Evolutionary conservation across 2,113 vertebrate genomes (phyloP), one percentile per base, ranked within the genome.

Genomic region (Cebus imitator): DNA sequence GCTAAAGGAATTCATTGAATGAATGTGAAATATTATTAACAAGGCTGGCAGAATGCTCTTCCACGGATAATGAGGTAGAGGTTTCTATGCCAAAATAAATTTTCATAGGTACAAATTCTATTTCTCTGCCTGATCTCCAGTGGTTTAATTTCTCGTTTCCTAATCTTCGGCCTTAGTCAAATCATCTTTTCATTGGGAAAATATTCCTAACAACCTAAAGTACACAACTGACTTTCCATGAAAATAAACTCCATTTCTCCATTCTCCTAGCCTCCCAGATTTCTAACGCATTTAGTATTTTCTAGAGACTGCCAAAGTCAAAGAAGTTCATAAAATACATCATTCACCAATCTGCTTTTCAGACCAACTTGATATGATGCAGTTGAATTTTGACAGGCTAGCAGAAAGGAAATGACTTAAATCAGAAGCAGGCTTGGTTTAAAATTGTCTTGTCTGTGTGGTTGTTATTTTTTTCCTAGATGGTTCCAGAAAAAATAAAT

Each of bases 401-500:
- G 76, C 76, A 82, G 89, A 73, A 95, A 93, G 91, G 80, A 93
- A 97, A 85, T 68, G 66, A 90, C 45, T 89, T 95, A 76, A 90
- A 91, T 95, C 93, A 97, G 92, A 96, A 96, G 57, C 92, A 87
- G 84, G 30, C 57, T 97, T 61, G 30, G 21, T 87, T 94, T 95
- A 78, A 97, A 95, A 94, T 45, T 25, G 25, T 90, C 90, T 97
- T 78, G 61, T 94, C 87, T 92, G 35, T 93, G 40, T 48, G 86
- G 64, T 58, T 96, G 73, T 81, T 72, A 88, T 73, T 90, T 92
- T 81, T 90, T 87, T 87, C 35, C 78, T 90, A 86, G 72, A 97
- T 50, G 87, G 72, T 95, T 97, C 91, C 72, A 95, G 88, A 97
- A 95, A 96, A 94, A 97, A 96, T 76, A 98, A 93, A 93, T 72